Evolutionary conservation across 1,140 invertebrate species (phyloP).

Genomic region (Eumaeus atala): DNA sequence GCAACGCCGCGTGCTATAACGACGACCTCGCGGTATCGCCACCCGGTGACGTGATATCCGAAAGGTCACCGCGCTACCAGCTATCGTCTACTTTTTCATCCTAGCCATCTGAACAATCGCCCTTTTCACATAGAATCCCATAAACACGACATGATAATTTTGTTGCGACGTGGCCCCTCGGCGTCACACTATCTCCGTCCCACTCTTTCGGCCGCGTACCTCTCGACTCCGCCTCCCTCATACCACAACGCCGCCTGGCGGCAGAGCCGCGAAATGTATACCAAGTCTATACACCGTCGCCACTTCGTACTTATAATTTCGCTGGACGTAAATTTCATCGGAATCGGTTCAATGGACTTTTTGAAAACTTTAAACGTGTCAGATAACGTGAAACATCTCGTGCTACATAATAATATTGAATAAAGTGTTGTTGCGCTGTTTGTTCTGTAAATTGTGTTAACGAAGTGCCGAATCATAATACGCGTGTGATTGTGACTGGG

Average conservation of each 20-base stretch:
- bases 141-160: constrained; percentile 52
- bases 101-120: constrained; percentile 51
- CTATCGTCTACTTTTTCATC: constrained; percentile 43
- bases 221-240: constrained; percentile 53
- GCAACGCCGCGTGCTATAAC: constrained; percentile 61
- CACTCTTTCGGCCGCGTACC: constrained; percentile 41
- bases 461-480: constrained; percentile 56
- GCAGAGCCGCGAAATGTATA: constrained; percentile 49
- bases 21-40: constrained; percentile 65
- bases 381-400: constrained; percentile 51
- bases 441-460: constrained; percentile 57
- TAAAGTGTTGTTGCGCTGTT: constrained; percentile 55
- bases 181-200: constrained; percentile 36
- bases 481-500: constrained; percentile 55
- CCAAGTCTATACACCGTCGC: constrained; percentile 71
- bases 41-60: constrained; percentile 47
- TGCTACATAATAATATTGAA: constrained; percentile 47
- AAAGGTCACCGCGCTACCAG: constrained; percentile 49
- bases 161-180: constrained; percentile 47
- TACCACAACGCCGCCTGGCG: constrained; percentile 53
- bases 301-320: constrained; percentile 74
- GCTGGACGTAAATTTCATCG: constrained; percentile 73
- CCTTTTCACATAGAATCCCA: constrained; percentile 47
- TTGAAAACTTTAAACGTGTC: constrained; percentile 64
- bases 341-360: constrained; percentile 75